phyloP scores from a whole-genome alignment of 2,888 invertebrate genomes.

The Calameuta idolon region DNA sequence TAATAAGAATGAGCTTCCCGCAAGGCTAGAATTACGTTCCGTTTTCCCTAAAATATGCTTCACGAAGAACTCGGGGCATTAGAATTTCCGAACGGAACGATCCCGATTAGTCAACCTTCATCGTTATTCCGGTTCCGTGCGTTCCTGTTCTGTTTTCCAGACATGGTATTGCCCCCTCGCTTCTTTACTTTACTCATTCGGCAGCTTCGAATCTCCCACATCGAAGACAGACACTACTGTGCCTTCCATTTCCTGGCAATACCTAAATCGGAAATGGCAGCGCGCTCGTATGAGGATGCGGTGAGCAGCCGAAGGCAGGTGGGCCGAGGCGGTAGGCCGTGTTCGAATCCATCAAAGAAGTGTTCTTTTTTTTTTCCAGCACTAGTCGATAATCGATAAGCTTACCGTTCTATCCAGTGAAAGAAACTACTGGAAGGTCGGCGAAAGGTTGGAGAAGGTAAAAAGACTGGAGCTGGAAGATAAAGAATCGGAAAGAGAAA shows the following conservation, averaged over 20 bases:
- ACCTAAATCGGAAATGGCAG: not conserved
- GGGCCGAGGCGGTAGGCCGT: conserved; percentile 42
- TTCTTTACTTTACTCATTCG: not conserved
- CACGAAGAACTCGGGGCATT: no score
- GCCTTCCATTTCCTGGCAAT: not conserved
- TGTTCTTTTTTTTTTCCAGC: conserved; percentile 45
- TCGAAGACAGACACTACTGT: not conserved
- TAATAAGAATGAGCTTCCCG: no score
- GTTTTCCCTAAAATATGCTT: no score
- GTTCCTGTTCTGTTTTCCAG: no score
- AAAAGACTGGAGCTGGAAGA: not conserved
- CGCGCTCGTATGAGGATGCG: not conserved
- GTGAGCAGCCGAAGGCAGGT: not conserved
- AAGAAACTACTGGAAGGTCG: not conserved
- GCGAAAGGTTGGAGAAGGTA: not conserved
- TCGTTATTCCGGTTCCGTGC: no score
- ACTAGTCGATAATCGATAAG: conserved; percentile 47
- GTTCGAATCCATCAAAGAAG: conserved; percentile 50
- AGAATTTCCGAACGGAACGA: no score
- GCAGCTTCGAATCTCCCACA: not conserved
- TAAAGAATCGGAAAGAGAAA: not conserved
- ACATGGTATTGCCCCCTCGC: no score
- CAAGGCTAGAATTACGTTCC: no score
- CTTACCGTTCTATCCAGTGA: conserved; percentile 18
- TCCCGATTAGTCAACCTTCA: no score